These are phyloP conservation scores for Hippocampus guttulatus DNA, from an alignment of 2,113 vertebrate genomes.

Conservation along the genomic window DNA sequence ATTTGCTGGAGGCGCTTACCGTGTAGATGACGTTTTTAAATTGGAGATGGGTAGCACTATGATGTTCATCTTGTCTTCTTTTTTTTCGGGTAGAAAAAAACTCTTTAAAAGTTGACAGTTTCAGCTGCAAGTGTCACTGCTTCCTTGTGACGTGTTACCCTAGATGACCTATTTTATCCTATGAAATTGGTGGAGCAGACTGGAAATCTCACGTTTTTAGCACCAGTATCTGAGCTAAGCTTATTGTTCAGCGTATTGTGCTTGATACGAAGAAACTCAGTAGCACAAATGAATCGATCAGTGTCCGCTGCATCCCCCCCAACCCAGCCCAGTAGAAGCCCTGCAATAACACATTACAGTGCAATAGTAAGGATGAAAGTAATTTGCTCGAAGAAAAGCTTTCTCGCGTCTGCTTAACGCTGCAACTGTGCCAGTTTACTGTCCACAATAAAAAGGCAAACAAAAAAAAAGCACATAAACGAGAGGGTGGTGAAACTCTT, in stretches of 20 bases:
- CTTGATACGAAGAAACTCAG: not conserved
- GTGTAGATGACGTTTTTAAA: too few species aligned
- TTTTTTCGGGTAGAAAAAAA: too few species aligned
- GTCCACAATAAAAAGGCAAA: not conserved
- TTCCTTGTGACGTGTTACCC: too few species aligned
- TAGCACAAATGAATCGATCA: not conserved
- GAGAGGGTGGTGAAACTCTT: slow-evolving; percentile 22
- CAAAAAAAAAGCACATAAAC: slow-evolving; percentile 11
- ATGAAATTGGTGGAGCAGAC: too few species aligned
- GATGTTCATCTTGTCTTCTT: too few species aligned
- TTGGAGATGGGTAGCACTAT: too few species aligned
- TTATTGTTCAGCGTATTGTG: not conserved
- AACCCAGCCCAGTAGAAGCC: not conserved
- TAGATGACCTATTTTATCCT: too few species aligned
- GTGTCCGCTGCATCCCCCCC: not conserved
- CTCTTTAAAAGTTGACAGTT: too few species aligned
- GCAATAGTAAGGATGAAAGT: not conserved
- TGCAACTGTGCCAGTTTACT: not conserved
- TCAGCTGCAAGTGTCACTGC: too few species aligned
- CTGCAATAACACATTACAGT: not conserved
- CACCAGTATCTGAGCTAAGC: too few species aligned
- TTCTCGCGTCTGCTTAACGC: not conserved
- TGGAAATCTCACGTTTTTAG: too few species aligned
- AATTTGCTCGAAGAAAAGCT: not conserved
- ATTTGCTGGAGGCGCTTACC: too few species aligned